Evolutionary conservation across 2,888 invertebrate species (phyloP), one percentile per base, ranked within the genome.

Genomic region (Scaptomyza parva): DNA sequence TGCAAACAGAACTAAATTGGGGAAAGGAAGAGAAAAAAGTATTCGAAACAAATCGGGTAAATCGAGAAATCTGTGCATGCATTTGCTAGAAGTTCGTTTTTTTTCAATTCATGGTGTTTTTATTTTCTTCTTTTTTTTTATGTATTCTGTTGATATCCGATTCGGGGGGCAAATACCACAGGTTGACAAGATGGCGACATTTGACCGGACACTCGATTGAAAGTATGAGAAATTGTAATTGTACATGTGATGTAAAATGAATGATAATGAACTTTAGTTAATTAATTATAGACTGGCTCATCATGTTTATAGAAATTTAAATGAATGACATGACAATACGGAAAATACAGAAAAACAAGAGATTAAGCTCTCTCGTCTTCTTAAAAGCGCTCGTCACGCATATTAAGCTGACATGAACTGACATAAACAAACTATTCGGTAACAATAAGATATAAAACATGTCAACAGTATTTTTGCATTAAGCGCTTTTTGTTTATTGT

Each of bases 141-240:
- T 26, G 17, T n/a, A n/a, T n/a, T n/a, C n/a, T n/a, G 2, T 6
- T 55, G 17, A 3, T 55, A 17, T 6, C 6, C n/a, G 14, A 47
- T 17, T 37, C n/a, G 22, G 12, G 24, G 30, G 17, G n/a, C 26
- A 47, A 47, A 57, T 30, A 30, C 30, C 5, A 35, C 28, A 43
- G 17, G 43, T 60, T 64, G 60, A 62, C 39, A 65, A 67, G 41
- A 48, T 63, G 76, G 52, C 66, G 60, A 63, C 58, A 71, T 54
- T 59, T 40, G 51, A 52, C 44, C 40, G 28, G 8, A 28, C n/a
- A 35, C 24, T 35, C 20, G 40, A 20, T 20, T 18, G 4, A 30
- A 26, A 37, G 5, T 1, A 8, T n/a, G 11, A 26, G 33, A 53
- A 8, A 33, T 26, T 9, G 9, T 52, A 24, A 30, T 6, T 44